Evolutionary conservation across 2,888 invertebrate species (phyloP).

Genomic region (Troilus luridus): DNA sequence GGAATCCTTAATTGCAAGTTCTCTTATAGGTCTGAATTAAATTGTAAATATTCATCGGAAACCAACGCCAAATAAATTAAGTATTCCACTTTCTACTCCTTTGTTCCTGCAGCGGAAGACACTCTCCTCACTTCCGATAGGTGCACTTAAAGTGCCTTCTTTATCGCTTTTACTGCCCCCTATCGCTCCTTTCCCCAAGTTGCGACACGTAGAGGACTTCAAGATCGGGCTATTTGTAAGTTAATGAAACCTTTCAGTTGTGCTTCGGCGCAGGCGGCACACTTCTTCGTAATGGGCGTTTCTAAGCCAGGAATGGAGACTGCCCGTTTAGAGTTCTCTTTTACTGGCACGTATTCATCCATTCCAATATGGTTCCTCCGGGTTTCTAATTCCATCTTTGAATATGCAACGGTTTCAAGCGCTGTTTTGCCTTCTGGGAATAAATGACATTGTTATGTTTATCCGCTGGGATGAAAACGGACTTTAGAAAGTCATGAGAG

Average conservation of each 20-base stretch:
- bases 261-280: not conserved
- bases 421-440: not conserved
- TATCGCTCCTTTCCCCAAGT: not conserved
- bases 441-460: not conserved
- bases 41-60: not conserved
- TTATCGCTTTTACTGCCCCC: slow-evolving; percentile 15
- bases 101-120: not conserved
- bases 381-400: slow-evolving; percentile 30
- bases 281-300: not conserved
- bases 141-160: not conserved
- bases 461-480: not conserved
- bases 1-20: not conserved
- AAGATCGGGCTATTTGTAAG: slow-evolving; percentile 24
- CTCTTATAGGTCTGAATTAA: not conserved
- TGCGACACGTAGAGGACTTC: not conserved
- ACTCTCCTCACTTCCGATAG: not conserved
- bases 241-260: not conserved
- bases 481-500: not conserved
- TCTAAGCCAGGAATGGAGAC: slow-evolving; percentile 5
- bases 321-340: slow-evolving; percentile 18
- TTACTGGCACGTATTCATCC: not conserved
- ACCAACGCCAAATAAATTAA: not conserved
- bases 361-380: not conserved
- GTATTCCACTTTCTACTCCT: not conserved
- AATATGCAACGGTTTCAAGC: not conserved